Percentiles rank a stretch among this genome's conserved stretches.
These are phyloP conservation scores for Scaptomyza tumidula DNA, from an alignment of 2,888 invertebrate species.

Conservation along the genomic window DNA sequence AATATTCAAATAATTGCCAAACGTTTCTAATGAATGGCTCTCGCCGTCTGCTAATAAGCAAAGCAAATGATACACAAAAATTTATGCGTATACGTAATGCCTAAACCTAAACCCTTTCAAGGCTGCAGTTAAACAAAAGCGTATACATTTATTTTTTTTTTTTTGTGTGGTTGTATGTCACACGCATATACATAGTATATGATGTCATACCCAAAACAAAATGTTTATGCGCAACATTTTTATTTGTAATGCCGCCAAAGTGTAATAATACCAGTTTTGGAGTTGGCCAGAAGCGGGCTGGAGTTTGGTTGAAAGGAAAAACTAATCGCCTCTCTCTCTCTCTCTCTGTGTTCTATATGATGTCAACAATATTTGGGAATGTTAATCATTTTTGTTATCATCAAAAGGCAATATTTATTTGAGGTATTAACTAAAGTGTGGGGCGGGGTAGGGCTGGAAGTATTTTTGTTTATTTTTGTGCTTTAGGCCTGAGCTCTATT, in stretches of 20 bases:
- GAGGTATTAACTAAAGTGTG: slow-evolving; percentile 22
- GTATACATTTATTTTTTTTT: slow-evolving; percentile 4
- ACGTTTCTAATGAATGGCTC: background rate
- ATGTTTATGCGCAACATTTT: slow-evolving; percentile 26
- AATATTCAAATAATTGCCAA: slow-evolving; percentile 11
- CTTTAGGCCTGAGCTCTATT: background rate
- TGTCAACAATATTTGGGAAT: slow-evolving; percentile 49
- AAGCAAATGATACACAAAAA: slow-evolving; percentile 25
- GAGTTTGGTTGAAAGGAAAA: background rate
- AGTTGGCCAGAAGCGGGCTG: background rate
- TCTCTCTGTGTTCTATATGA: slow-evolving; percentile 25
- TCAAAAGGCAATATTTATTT: slow-evolving; percentile 56
- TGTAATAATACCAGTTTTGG: slow-evolving; percentile 59
- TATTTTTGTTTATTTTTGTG: slow-evolving; percentile 10
- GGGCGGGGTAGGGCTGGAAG: background rate
- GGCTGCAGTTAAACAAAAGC: slow-evolving; percentile 43
- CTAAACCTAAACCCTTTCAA: slow-evolving; percentile 41
- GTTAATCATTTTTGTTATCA: slow-evolving; percentile 50
- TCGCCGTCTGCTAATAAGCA: slow-evolving; percentile 22
- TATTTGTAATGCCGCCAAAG: slow-evolving; percentile 38
- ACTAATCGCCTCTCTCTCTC: background rate
- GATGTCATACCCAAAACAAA: slow-evolving; percentile 48
- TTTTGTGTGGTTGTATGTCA: background rate
- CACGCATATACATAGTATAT: slow-evolving; percentile 14
- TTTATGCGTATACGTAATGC: slow-evolving; percentile 35